These are phyloP conservation scores for Leptogaster cylindrica DNA, from an alignment of 2,888 invertebrate species.

Conservation along the genomic window DNA sequence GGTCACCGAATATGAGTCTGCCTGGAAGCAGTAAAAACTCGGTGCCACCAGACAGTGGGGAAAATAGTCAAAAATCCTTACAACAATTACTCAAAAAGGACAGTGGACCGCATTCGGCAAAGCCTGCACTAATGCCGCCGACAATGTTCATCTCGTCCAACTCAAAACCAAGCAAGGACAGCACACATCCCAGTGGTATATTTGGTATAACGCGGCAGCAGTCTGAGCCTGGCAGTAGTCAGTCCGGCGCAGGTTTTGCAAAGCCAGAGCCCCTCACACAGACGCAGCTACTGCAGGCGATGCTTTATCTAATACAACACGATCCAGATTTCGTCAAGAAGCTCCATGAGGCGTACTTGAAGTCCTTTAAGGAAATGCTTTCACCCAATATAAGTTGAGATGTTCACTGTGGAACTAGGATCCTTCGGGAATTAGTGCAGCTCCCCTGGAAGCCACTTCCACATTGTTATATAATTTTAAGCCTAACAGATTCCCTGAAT, in stretches of 20 bases:
- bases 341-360: slow-evolving; percentile 90
- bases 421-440: slow-evolving; percentile 8
- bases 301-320: slow-evolving; percentile 84
- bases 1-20: slow-evolving; percentile 53
- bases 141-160: slow-evolving; percentile 78
- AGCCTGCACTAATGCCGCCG: slow-evolving; percentile 83
- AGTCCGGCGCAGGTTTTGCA: not conserved
- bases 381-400: slow-evolving; percentile 51
- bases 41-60: not conserved
- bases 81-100: slow-evolving; percentile 44
- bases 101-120: slow-evolving; percentile 56
- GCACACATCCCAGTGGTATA: too few relatives aligned
- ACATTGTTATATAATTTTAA: slow-evolving; percentile 33
- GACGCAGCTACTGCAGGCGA: slow-evolving; percentile 87
- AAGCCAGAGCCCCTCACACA: slow-evolving; percentile 77
- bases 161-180: slow-evolving; percentile 52
- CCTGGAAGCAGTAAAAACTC: not conserved
- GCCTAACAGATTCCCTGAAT: slow-evolving; percentile 24
- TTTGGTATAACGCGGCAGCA: slow-evolving; percentile 12
- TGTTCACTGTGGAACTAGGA: not conserved
- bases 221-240: slow-evolving; percentile 41
- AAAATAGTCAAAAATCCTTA: slow-evolving; percentile 36
- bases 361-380: slow-evolving; percentile 75
- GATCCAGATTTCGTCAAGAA: slow-evolving; percentile 88
- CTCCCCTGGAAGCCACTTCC: slow-evolving; percentile 13